These are phyloP conservation scores for Lordiphosa mommai DNA, from an alignment of 1,140 invertebrate species.

Conservation along the genomic window DNA sequence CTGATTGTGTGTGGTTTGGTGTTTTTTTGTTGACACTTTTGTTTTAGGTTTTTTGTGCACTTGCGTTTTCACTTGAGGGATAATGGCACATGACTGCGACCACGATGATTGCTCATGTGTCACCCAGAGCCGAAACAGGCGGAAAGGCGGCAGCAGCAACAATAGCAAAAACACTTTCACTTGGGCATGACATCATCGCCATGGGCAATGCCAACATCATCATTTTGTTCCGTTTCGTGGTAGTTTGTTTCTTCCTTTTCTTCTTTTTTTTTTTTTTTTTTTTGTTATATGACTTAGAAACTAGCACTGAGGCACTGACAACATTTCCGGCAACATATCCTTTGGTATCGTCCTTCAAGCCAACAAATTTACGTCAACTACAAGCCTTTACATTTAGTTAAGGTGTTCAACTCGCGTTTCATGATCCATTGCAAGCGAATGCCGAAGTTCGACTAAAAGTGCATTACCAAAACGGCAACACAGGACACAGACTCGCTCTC, in stretches of 20 bases:
- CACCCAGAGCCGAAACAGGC: constrained; percentile 11
- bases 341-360: constrained; percentile 20
- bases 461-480: constrained; percentile 22
- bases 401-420: constrained; percentile 11
- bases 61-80: constrained; percentile 37
- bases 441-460: constrained; percentile 54
- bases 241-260: constrained; percentile 14
- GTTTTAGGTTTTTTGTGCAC: constrained; percentile 9
- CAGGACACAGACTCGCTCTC: constrained; percentile 21
- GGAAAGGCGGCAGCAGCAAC: constrained; percentile 3
- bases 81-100: constrained; percentile 53
- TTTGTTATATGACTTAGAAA: constrained; percentile 19
- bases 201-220: constrained; percentile 37
- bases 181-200: constrained; percentile 63
- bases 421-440: constrained; percentile 46
- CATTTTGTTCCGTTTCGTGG: constrained; percentile 27
- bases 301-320: constrained; percentile 32
- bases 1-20: constrained; percentile 15
- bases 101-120: constrained; percentile 45
- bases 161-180: constrained; percentile 67
- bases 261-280: constrained; percentile 14
- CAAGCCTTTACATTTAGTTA: constrained; percentile 11
- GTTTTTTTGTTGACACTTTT: constrained; percentile 9
- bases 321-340: constrained; percentile 56
- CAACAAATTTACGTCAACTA: constrained; percentile 18